Conservation (phyloP, 2,888 invertebrate genomes). For the Plebejus melissa region DNA sequence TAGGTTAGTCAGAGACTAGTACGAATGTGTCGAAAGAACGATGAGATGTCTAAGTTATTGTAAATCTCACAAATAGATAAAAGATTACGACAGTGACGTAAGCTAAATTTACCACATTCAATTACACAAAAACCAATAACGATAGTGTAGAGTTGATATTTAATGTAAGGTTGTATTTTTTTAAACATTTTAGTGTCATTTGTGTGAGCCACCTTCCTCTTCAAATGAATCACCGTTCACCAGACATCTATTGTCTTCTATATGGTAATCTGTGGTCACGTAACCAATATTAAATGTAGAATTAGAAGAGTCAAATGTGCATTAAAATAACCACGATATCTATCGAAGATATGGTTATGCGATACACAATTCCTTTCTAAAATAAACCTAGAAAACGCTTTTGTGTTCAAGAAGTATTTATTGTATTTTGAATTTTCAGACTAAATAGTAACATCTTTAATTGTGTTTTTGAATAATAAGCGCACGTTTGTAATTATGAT, state of each 20-base stretch:
- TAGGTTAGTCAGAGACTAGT: conserved; percentile 71
- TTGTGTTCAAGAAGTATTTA: not conserved
- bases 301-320: not conserved
- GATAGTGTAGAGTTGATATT: not conserved
- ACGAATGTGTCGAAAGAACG: conserved; percentile 59
- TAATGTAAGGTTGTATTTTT: conserved; percentile 26
- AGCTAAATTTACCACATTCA: conserved; percentile 34
- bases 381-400: not conserved
- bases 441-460: not conserved
- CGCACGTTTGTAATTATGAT: not conserved
- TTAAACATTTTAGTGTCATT: not conserved
- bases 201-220: conserved; percentile 42
- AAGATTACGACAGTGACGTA: conserved; percentile 50
- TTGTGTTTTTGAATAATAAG: not conserved
- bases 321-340: not conserved
- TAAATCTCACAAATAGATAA: conserved; percentile 58
- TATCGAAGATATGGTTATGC: not conserved
- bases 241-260: conserved; percentile 53
- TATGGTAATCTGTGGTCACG: conserved; percentile 40
- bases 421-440: not conserved
- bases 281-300: conserved; percentile 35
- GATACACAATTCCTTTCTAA: not conserved
- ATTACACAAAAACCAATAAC: conserved; percentile 34
- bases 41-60: conserved; percentile 56
- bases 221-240: conserved; percentile 57